These are phyloP conservation scores for Callionymus lyra DNA, from an alignment of 2,113 vertebrate genomes.

Conservation along the genomic window DNA sequence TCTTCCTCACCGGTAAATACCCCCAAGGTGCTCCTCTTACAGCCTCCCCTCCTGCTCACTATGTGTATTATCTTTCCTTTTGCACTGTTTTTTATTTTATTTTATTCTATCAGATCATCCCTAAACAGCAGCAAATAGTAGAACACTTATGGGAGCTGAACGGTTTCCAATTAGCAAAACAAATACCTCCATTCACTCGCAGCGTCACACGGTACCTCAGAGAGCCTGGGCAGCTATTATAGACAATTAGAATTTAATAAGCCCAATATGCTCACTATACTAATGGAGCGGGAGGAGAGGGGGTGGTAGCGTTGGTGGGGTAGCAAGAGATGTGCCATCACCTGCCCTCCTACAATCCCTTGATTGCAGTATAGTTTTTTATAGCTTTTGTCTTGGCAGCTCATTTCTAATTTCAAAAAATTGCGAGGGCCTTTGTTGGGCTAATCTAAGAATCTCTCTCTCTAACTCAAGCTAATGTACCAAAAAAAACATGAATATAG, in stretches of 20 bases:
- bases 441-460: conserved; percentile 13
- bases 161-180: conserved; percentile 65
- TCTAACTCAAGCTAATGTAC: too few relatives aligned
- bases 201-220: conserved; percentile 44
- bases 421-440: too few relatives aligned
- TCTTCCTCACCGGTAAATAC: conserved; percentile 55
- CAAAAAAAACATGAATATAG: too few relatives aligned
- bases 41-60: conserved; percentile 19
- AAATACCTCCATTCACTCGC: conserved; percentile 51
- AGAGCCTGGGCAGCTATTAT: conserved; percentile 52
- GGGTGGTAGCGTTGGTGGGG: neutral
- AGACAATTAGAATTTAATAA: conserved; percentile 65
- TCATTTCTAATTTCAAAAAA: conserved; percentile 38
- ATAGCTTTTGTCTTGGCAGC: conserved; percentile 41
- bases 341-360: conserved; percentile 16
- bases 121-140: conserved; percentile 34
- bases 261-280: conserved; percentile 59
- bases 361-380: conserved; percentile 22
- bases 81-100: conserved; percentile 7
- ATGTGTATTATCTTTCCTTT: conserved; percentile 31
- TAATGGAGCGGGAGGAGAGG: conserved; percentile 43
- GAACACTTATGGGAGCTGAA: conserved; percentile 54
- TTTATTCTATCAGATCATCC: conserved; percentile 29
- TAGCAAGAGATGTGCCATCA: conserved; percentile 15
- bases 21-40: conserved; percentile 57